A percentile compares a stretch with the other conserved stretches of the same genome.
Conservation (phyloP, 2,888 invertebrate genomes). For the Chrysodeixis includens region DNA sequence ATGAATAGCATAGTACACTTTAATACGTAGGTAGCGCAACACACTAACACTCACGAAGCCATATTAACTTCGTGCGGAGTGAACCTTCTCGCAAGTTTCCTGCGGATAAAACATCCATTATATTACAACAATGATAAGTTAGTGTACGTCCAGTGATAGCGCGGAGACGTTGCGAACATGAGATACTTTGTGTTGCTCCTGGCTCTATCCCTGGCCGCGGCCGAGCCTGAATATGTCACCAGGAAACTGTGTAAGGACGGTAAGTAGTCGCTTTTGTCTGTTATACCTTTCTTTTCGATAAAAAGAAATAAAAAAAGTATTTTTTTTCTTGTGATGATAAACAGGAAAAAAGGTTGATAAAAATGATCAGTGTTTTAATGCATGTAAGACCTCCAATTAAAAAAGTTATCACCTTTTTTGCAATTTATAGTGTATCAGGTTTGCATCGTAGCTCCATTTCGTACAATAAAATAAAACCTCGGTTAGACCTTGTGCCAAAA, state of each 20-base stretch:
- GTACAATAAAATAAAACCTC: not conserved
- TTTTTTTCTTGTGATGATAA: not conserved
- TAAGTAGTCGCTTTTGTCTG: conserved; percentile 55
- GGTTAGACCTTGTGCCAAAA: conserved; percentile 3
- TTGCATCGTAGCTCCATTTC: not conserved
- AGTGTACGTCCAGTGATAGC: conserved; percentile 37
- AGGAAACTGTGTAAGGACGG: conserved; percentile 76
- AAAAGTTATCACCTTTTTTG: too few species aligned
- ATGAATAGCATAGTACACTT: too few species aligned
- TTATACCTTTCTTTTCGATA: not conserved
- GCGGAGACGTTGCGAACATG: conserved; percentile 41
- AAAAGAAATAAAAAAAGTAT: not conserved
- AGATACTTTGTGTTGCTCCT: conserved; percentile 41
- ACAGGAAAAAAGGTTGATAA: too few species aligned
- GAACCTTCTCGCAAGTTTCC: conserved; percentile 45
- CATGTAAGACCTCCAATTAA: too few species aligned
- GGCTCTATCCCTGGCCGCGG: conserved; percentile 43
- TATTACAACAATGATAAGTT: conserved; percentile 46
- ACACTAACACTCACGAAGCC: too few species aligned
- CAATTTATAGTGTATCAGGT: not conserved
- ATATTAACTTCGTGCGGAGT: conserved; percentile 14
- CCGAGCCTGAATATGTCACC: conserved; percentile 64
- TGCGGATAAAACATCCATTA: conserved; percentile 52
- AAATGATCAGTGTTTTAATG: too few species aligned
- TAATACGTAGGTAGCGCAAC: too few species aligned